Base-by-base conservation (phyloP, 2,888 invertebrate species). In the Drosophila dives region DNA sequence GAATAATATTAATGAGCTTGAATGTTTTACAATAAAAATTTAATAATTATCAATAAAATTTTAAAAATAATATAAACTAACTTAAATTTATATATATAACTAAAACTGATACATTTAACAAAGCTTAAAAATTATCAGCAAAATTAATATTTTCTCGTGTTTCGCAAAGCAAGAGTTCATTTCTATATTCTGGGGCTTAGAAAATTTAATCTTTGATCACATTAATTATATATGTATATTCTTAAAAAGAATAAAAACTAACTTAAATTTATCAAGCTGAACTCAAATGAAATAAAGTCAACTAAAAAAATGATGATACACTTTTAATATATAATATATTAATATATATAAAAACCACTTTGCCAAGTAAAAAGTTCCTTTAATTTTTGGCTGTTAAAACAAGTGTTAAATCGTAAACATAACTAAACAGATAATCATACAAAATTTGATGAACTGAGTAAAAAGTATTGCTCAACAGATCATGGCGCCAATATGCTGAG, bases 291-390 rank as follows among this genome's bases (percentile, higher is more conserved):
- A 12, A 45, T 1, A 29, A 29, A 29, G 5, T 29, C 29, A 42
- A 1, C 3, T 1, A 12, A 12, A 0, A 1, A 20, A 20, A 20
- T 20, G 0, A 20, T 7, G 0, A 15, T 3, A 0, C 1, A 3
- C 7, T 45, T 20, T 15, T 2, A 0, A 5, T 29, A 29, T 29
- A 6, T 29, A 6, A 29, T 29, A 5, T 29, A 29, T 5, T 29
- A 29, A 6, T 29, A 29, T 0, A 5, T 29, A 15, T 10, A 23
- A 23, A 23, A 4, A 42, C 11, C 42, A 42, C 42, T 11, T 42
- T 20, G 20, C 2, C 1, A 3, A 20, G n/a, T 1, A 2, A 0
- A 23, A 45, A 45, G 20, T 3, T 7, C 2, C 7, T 23, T 7
- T 7, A 7, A 12, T 20, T 1, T 3, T 15, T 0, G 45, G 15